Evolutionary conservation across 2,888 invertebrate species (phyloP).

Genomic region (Drosophila differens): DNA sequence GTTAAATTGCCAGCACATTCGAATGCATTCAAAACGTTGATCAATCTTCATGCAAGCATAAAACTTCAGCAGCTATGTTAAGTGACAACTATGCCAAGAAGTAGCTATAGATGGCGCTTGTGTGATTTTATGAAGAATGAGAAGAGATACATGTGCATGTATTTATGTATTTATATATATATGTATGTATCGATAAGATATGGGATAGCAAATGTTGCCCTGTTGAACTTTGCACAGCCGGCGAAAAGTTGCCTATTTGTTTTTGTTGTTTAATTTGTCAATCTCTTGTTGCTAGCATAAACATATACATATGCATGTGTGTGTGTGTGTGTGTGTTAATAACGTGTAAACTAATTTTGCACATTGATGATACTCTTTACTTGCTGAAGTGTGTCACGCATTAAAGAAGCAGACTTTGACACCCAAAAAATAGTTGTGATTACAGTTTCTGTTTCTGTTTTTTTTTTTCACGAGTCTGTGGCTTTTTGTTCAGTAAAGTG

Average conservation of each 20-base stretch:
- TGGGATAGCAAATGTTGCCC: neutral
- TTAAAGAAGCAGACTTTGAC: neutral
- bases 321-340: neutral
- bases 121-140: neutral
- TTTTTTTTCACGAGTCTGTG: too few relatives aligned
- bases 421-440: neutral
- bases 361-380: neutral
- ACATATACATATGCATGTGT: neutral
- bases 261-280: neutral
- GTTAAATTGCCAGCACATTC: conserved; percentile 16
- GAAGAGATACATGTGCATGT: neutral
- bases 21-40: conserved; percentile 1
- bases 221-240: conserved; percentile 4
- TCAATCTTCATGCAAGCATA: neutral
- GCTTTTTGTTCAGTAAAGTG: neutral
- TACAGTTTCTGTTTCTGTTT: neutral
- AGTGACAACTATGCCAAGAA: neutral
- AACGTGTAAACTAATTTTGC: neutral
- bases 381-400: neutral
- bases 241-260: neutral
- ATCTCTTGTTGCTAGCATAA: neutral
- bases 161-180: neutral
- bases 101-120: neutral
- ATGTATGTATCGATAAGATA: neutral
- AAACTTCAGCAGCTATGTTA: neutral